These are phyloP conservation scores for Acipenser ruthenus DNA, from an alignment of 2,797 vertebrate species.

Conservation along the genomic window DNA sequence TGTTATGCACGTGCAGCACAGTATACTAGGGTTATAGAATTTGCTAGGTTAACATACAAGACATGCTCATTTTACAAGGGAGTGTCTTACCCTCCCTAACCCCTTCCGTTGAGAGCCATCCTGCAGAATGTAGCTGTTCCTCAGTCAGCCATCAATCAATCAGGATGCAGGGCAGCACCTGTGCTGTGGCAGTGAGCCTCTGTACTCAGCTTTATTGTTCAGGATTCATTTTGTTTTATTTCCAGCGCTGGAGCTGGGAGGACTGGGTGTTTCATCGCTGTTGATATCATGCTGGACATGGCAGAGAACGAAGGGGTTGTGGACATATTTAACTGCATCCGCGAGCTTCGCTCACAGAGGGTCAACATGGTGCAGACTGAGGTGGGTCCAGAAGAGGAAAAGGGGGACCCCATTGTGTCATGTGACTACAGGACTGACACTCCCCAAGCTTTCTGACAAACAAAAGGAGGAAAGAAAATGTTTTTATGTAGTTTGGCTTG, in stretches of 20 bases:
- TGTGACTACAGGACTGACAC: too few species aligned
- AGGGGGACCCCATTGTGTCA: too few species aligned
- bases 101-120: too few species aligned
- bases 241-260: conserved; percentile 84
- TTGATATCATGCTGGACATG: conserved; percentile 98
- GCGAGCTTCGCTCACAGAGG: conserved; percentile 87
- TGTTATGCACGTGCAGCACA: too few species aligned
- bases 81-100: too few species aligned
- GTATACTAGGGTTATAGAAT: too few species aligned
- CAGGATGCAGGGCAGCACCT: too few species aligned
- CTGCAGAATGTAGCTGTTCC: neutral
- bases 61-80: too few species aligned
- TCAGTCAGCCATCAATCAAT: neutral
- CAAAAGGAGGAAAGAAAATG: too few species aligned
- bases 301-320: conserved; percentile 95
- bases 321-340: conserved; percentile 94
- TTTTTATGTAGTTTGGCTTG: too few species aligned
- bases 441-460: too few species aligned
- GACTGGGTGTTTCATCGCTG: conserved; percentile 93
- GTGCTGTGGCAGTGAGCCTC: neutral
- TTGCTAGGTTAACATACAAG: too few species aligned
- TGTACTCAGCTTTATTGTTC: neutral
- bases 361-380: conserved; percentile 97
- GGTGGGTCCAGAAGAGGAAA: conserved; percentile 43
- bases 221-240: conserved; percentile 8